Conservation (phyloP, 2,113 vertebrate genomes). For the Hepsetus odoe region DNA sequence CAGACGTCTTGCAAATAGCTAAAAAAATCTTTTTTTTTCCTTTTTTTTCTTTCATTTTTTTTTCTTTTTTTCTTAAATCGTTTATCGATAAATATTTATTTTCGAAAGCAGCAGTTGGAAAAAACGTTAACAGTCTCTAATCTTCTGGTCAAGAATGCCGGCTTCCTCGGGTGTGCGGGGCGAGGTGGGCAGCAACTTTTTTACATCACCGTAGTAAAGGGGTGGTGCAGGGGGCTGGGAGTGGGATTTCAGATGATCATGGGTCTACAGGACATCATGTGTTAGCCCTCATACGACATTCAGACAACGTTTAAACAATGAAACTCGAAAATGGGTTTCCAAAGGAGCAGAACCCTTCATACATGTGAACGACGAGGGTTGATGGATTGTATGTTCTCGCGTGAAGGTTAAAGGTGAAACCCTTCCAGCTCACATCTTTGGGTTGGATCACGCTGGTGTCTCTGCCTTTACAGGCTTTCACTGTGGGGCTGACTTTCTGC, state of each 20-base stretch:
- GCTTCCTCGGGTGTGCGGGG: constrained; percentile 37
- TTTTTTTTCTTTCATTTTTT: constrained; percentile 23
- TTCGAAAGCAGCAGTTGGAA: constrained; percentile 63
- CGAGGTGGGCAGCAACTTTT: constrained; percentile 5
- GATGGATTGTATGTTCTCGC: not conserved
- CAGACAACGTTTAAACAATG: constrained; percentile 24
- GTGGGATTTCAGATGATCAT: constrained; percentile 13
- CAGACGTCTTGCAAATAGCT: constrained; percentile 67
- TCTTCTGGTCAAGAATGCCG: constrained; percentile 39
- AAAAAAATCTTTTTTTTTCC: constrained; percentile 46
- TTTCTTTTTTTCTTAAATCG: constrained; percentile 19
- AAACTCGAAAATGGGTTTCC: constrained; percentile 7
- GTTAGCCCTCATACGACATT: constrained; percentile 34
- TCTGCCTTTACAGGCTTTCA: not conserved
- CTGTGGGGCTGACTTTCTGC: not conserved
- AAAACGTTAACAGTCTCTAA: constrained; percentile 64
- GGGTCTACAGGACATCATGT: constrained; percentile 41
- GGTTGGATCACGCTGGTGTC: not conserved
- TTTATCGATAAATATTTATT: constrained; percentile 58
- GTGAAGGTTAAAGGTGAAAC: not conserved
- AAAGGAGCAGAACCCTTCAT: not conserved
- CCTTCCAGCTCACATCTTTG: too few relatives aligned
- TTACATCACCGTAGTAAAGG: not conserved
- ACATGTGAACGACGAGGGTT: not conserved
- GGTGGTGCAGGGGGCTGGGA: not conserved